Evolutionary conservation across 1,140 invertebrate genomes (phyloP).

Genomic region (Panagrolaimus sp.): DNA sequence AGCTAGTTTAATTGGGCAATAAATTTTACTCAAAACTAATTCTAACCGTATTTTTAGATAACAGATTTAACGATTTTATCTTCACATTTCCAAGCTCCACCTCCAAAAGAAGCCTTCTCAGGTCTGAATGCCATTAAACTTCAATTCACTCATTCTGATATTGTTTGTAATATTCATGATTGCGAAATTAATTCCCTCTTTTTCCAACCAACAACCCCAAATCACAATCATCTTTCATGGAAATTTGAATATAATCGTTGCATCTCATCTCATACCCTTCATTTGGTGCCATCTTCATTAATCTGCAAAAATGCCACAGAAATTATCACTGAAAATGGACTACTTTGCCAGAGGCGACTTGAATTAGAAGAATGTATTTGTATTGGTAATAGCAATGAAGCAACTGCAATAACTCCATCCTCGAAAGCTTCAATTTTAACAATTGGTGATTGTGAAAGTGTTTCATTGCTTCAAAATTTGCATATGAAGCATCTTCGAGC

Average conservation of each 20-base stretch:
- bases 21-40: too few species aligned
- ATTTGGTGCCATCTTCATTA: background rate
- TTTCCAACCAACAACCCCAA: constrained; percentile 22
- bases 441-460: constrained; percentile 3
- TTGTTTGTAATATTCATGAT: constrained; percentile 23
- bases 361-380: constrained; percentile 32
- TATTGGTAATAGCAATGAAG: background rate
- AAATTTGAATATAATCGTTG: constrained; percentile 30
- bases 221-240: constrained; percentile 24
- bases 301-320: constrained; percentile 13
- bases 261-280: constrained; percentile 14
- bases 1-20: too few species aligned
- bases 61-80: constrained; percentile 20
- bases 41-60: constrained; percentile 16
- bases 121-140: constrained; percentile 25
- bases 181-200: constrained; percentile 31
- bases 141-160: constrained; percentile 17
- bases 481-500: background rate
- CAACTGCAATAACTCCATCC: background rate
- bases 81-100: constrained; percentile 14
- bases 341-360: constrained; percentile 18
- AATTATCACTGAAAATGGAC: background rate
- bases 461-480: background rate
- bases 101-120: constrained; percentile 21
- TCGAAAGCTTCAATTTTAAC: background rate